Evolutionary conservation across 2,113 vertebrate species (phyloP).

Genomic region (Melanotaenia duboulayi): DNA sequence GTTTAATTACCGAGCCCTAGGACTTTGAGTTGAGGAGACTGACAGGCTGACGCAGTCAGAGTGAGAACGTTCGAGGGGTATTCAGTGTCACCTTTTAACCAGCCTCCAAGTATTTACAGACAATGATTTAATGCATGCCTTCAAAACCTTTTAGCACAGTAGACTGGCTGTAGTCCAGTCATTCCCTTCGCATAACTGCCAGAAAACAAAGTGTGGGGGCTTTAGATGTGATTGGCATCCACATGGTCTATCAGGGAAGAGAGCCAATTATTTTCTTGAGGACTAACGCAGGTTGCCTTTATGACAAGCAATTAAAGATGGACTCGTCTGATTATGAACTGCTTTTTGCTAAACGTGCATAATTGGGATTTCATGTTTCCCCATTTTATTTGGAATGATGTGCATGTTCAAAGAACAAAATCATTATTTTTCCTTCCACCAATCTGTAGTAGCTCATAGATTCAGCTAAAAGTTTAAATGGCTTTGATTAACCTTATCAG

Average conservation of each 20-base stretch:
- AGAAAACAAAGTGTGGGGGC: slow-evolving; percentile 49
- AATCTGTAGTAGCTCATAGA: slow-evolving; percentile 12
- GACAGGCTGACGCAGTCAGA: slow-evolving; percentile 43
- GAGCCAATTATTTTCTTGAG: slow-evolving; percentile 31
- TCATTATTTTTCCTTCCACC: slow-evolving; percentile 60
- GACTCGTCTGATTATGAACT: slow-evolving; percentile 40
- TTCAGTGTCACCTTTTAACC: slow-evolving; percentile 49
- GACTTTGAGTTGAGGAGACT: slow-evolving; percentile 13
- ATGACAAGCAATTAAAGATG: slow-evolving; percentile 66
- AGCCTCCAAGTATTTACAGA: slow-evolving; percentile 47
- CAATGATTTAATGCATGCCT: slow-evolving; percentile 54
- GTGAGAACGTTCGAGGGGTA: slow-evolving; percentile 17
- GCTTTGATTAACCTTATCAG: slow-evolving; percentile 64
- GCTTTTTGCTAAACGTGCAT: slow-evolving; percentile 48
- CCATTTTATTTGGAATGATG: slow-evolving; percentile 59
- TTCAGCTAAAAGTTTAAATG: slow-evolving; percentile 49
- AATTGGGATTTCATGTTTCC: slow-evolving; percentile 50
- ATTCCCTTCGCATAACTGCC: slow-evolving; percentile 31
- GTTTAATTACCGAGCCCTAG: slow-evolving; percentile 26
- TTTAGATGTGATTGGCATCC: slow-evolving; percentile 63
- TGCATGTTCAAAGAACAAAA: slow-evolving; percentile 50
- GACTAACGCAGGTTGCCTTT: slow-evolving; percentile 46
- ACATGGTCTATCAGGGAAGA: slow-evolving; percentile 14
- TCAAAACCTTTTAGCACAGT: slow-evolving; percentile 42
- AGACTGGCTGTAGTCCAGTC: slow-evolving; percentile 69